Percentiles rank a stretch among this genome's conserved stretches.
These are phyloP conservation scores for Chrysaora quinquecirrha DNA, from an alignment of 30 jellyfish, hydroid and myxozoan genomes.

Conservation along the genomic window DNA sequence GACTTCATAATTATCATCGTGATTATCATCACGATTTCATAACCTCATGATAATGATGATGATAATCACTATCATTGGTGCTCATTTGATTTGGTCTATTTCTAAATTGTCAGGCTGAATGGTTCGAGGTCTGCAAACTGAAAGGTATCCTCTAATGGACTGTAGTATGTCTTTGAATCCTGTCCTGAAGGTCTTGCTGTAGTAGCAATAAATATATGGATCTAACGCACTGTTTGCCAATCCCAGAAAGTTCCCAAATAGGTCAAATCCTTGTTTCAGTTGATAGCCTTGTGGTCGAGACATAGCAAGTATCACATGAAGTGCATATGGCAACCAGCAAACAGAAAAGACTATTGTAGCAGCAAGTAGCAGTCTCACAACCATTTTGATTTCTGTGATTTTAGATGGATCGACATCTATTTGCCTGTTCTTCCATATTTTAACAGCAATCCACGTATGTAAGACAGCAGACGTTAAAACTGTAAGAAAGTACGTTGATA, in stretches of 20 bases:
- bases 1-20: no score
- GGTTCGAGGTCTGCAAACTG: constrained; percentile 1
- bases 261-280: constrained; percentile 45
- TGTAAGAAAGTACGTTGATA: constrained; percentile 38
- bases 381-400: constrained; percentile 45
- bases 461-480: constrained; percentile 15
- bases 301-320: constrained; percentile 27
- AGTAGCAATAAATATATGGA: constrained; percentile 60
- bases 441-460: constrained; percentile 36
- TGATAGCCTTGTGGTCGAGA: constrained; percentile 54
- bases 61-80: no score
- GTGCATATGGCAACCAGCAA: constrained; percentile 64
- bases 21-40: no score
- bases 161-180: constrained; percentile 42
- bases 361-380: constrained; percentile 35
- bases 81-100: no score
- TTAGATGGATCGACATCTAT: constrained; percentile 40
- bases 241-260: constrained; percentile 52
- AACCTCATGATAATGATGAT: no score
- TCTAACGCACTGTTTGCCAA: constrained; percentile 57
- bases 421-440: constrained; percentile 13
- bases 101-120: constrained; percentile 44
- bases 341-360: constrained; percentile 43
- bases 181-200: constrained; percentile 46
- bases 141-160: constrained; percentile 11